Conservation (phyloP, 92 coral and sea anemone species). For the Umimayanthus kanabou region DNA sequence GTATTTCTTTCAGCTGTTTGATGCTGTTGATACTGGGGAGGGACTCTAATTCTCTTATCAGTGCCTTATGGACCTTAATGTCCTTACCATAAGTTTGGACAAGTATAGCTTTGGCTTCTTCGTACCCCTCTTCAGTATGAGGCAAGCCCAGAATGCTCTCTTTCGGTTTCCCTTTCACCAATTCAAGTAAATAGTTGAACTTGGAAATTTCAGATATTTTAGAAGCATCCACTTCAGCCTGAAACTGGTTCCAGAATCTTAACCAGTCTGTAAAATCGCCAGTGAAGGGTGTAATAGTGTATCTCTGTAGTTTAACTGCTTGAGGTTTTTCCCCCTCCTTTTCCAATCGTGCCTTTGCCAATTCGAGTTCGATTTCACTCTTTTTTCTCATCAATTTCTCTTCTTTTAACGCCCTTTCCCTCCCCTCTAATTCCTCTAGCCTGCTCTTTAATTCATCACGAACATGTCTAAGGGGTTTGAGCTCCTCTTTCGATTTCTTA, state of each 20-base stretch:
- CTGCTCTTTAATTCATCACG: constrained; percentile 35
- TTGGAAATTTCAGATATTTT: constrained; percentile 48
- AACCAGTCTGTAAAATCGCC: constrained; percentile 67
- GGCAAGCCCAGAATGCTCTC: constrained; percentile 55
- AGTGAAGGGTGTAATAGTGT: constrained; percentile 55
- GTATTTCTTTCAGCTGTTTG: constrained; percentile 44
- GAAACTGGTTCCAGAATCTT: constrained; percentile 63
- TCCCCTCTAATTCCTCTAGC: constrained; percentile 29
- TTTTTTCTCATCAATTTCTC: constrained; percentile 43
- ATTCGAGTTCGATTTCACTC: constrained; percentile 47
- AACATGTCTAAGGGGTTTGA: constrained; percentile 32
- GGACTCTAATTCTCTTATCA: constrained; percentile 53
- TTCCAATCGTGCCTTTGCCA: constrained; percentile 9
- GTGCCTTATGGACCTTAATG: constrained; percentile 65
- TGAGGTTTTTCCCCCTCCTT: constrained; percentile 13
- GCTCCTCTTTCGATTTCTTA: constrained; percentile 24
- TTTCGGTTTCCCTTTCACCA: constrained; percentile 34
- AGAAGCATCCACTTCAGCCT: constrained; percentile 57
- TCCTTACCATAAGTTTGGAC: constrained; percentile 53
- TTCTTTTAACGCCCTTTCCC: constrained; percentile 22
- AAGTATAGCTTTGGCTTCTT: constrained; percentile 47
- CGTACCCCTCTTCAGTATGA: constrained; percentile 54
- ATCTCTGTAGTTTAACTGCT: constrained; percentile 54
- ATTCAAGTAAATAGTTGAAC: constrained; percentile 51
- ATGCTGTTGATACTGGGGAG: constrained; percentile 45